A percentile compares a stretch with the other conserved stretches of the same genome.
Evolutionary conservation across 2,888 invertebrate species (phyloP).

Genomic region (Plusia festucae): DNA sequence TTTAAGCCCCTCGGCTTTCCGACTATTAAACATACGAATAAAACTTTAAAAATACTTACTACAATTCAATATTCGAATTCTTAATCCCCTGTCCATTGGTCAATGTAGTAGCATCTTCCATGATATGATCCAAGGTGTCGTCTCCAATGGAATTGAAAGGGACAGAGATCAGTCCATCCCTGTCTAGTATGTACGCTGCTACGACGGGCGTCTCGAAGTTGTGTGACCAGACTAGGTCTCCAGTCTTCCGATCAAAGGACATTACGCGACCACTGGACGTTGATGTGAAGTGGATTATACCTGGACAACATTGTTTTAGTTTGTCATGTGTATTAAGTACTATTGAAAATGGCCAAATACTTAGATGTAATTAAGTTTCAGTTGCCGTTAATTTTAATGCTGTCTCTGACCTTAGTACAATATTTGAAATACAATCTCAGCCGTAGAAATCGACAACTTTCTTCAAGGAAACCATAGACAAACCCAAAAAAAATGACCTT

Average conservation of each 20-base stretch:
- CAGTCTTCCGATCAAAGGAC: conserved; percentile 95
- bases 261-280: conserved; percentile 96
- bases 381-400: too few species aligned
- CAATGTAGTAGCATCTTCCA: conserved; percentile 89
- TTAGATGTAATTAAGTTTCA: too few species aligned
- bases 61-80: conserved; percentile 90
- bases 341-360: too few species aligned
- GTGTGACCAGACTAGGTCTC: conserved; percentile 95
- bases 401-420: too few species aligned
- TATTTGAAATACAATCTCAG: too few species aligned
- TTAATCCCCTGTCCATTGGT: conserved; percentile 89
- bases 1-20: neutral
- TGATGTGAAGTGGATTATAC: conserved; percentile 96
- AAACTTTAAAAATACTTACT: conserved; percentile 80
- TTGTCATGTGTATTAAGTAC: too few species aligned
- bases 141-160: conserved; percentile 97
- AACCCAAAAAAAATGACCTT: too few species aligned
- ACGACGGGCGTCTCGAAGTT: conserved; percentile 97
- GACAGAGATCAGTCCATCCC: conserved; percentile 94
- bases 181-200: conserved; percentile 94
- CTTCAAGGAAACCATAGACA: too few species aligned
- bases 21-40: neutral
- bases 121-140: conserved; percentile 93
- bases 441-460: too few species aligned
- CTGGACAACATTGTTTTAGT: conserved; percentile 80